Evolutionary conservation across 2,113 vertebrate species (phyloP).

Genomic region (Dermatemys mawii): DNA sequence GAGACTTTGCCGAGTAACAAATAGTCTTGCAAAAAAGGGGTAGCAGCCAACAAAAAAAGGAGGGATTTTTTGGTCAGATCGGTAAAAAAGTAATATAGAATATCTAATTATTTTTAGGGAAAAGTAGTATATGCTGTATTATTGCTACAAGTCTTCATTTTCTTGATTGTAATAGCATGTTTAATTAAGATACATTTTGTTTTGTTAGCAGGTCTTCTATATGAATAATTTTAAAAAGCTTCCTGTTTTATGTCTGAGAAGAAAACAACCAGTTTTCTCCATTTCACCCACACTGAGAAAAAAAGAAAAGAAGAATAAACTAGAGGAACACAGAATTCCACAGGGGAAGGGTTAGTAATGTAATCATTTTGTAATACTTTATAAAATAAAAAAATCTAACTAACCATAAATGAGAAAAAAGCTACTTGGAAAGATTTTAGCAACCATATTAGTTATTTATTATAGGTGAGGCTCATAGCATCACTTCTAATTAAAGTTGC

Average conservation of each 20-base stretch:
- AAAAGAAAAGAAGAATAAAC: slow-evolving; percentile 2
- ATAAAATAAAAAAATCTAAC: background rate
- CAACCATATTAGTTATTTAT: background rate
- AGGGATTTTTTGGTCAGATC: background rate
- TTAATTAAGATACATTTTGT: slow-evolving; percentile 25
- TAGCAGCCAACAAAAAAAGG: background rate
- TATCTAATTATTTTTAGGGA: background rate
- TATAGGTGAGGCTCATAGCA: background rate
- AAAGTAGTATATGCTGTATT: background rate
- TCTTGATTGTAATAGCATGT: background rate
- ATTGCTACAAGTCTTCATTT: background rate
- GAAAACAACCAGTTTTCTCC: slow-evolving; percentile 1
- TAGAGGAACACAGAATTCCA: background rate
- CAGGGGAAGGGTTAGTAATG: background rate
- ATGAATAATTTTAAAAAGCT: slow-evolving; percentile 9
- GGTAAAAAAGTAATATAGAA: background rate
- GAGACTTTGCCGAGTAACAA: background rate
- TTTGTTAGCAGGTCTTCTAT: slow-evolving; percentile 46
- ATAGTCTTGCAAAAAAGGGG: background rate
- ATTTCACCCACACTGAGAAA: background rate
- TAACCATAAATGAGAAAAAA: background rate
- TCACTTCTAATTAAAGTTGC: background rate
- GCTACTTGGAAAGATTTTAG: background rate
- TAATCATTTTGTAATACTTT: background rate
- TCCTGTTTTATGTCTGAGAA: background rate